phyloP scores from a whole-genome alignment of 2,797 vertebrate genomes.

The Carcharodon carcharias region DNA sequence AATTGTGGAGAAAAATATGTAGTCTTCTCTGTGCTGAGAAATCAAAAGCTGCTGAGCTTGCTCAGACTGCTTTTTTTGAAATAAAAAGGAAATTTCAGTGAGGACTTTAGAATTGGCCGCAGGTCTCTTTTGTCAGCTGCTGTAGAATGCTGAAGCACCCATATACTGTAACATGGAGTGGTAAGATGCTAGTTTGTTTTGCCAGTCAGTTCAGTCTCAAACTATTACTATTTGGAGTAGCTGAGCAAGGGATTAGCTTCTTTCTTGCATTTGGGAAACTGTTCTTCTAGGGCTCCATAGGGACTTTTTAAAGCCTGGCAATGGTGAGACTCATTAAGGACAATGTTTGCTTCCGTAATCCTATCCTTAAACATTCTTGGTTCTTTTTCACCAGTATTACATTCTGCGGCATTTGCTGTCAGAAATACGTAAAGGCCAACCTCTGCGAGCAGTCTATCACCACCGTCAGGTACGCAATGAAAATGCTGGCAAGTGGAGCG shows the following conservation, averaged over 20 bases:
- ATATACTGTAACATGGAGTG: neutral
- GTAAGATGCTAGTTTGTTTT: neutral
- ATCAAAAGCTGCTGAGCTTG: neutral
- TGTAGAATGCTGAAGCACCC: neutral
- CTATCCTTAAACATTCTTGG: neutral
- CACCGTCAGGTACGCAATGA: constrained; percentile 82
- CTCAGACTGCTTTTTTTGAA: neutral
- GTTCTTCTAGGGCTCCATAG: neutral
- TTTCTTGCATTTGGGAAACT: neutral
- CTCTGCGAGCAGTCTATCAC: constrained; percentile 79
- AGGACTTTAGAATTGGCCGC: neutral
- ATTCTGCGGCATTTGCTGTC: constrained; percentile 88
- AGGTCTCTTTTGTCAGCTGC: neutral
- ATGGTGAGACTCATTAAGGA: neutral
- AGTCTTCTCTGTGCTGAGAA: neutral
- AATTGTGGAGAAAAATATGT: neutral
- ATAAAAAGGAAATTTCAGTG: neutral
- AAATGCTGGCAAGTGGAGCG: constrained; percentile 88
- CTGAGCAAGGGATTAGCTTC: no score
- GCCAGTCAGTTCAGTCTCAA: neutral
- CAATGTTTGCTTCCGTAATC: neutral
- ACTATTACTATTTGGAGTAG: neutral
- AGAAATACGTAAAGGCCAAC: constrained; percentile 91
- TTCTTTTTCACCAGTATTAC: constrained; percentile 62
- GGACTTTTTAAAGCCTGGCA: no score